A percentile compares a stretch with the other conserved stretches of the same genome.
These are phyloP conservation scores for Mythimna lalbum DNA, from an alignment of 2,888 invertebrate species.

Conservation along the genomic window DNA sequence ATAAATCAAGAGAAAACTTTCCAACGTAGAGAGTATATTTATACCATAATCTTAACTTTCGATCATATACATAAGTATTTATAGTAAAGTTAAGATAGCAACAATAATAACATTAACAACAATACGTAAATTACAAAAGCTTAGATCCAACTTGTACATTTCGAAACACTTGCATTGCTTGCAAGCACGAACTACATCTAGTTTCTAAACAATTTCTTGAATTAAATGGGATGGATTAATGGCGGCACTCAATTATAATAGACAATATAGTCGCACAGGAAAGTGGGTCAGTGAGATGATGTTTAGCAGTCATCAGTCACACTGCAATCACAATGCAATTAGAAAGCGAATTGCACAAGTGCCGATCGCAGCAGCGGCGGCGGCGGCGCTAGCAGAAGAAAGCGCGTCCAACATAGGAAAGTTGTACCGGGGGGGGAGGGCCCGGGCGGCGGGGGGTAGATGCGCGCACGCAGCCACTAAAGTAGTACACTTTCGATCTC, in stretches of 20 bases:
- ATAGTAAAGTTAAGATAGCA: neutral
- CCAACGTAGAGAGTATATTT: neutral
- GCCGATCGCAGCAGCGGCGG: slow-evolving; percentile 71
- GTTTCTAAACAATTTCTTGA: slow-evolving; percentile 60
- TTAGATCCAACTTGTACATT: slow-evolving; percentile 4
- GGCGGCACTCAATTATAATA: slow-evolving; percentile 61
- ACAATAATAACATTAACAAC: neutral
- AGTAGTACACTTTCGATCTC: slow-evolving; percentile 90
- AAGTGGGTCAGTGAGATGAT: slow-evolving; percentile 83
- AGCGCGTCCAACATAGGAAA: slow-evolving; percentile 88
- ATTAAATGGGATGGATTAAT: slow-evolving; percentile 59
- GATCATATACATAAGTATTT: neutral
- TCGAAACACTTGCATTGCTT: slow-evolving; percentile 29
- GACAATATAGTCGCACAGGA: slow-evolving; percentile 73
- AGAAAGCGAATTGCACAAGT: slow-evolving; percentile 90
- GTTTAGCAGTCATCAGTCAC: slow-evolving; percentile 81
- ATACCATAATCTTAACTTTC: neutral
- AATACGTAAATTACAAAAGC: neutral
- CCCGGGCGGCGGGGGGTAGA: slow-evolving; percentile 67
- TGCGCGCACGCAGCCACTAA: slow-evolving; percentile 87
- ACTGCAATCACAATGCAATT: slow-evolving; percentile 89
- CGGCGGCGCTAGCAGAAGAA: slow-evolving; percentile 83
- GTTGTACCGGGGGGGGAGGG: slow-evolving; percentile 74
- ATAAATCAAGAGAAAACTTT: neutral
- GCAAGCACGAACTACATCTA: slow-evolving; percentile 37